These are phyloP conservation scores for Haliaeetus leucogaster DNA, from an alignment of 2,113 vertebrate genomes.

Conservation along the genomic window DNA sequence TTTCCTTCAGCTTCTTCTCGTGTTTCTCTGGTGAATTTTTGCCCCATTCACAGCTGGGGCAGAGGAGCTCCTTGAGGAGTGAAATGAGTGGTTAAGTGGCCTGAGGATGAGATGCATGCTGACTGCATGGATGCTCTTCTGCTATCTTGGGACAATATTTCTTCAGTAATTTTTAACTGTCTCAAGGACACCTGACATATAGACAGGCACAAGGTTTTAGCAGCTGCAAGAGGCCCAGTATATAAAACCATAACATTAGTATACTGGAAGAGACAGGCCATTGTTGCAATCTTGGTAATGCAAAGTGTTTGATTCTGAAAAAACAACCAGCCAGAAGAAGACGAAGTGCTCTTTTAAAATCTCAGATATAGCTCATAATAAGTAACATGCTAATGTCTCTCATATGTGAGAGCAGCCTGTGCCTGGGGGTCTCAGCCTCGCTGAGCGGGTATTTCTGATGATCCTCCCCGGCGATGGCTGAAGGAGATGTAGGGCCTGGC, in stretches of 20 bases:
- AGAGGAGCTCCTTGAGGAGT: not conserved
- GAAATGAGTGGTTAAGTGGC: not conserved
- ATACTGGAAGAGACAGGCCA: not conserved
- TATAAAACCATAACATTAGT: not conserved
- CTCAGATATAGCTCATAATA: not conserved
- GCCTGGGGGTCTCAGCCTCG: not conserved
- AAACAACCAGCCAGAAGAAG: not conserved
- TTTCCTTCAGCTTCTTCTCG: not conserved
- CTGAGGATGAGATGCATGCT: not conserved
- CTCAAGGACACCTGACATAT: not conserved
- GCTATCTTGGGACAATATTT: not conserved
- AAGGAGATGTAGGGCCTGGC: not conserved
- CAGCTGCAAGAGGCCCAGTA: not conserved
- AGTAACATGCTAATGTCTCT: accelerated
- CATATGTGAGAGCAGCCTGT: not conserved
- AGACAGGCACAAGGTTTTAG: not conserved
- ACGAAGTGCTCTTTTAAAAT: not conserved
- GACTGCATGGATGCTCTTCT: not conserved
- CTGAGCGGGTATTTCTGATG: too few species aligned
- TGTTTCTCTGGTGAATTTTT: not conserved
- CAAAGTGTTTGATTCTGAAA: not conserved
- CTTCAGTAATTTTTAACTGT: not conserved
- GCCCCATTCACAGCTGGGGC: not conserved
- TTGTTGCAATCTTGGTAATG: not conserved
- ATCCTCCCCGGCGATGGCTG: not conserved